Evolutionary conservation across 2,888 invertebrate genomes (phyloP), one percentile per base, ranked within the genome.

Genomic region (Synanthedon vespiformis): DNA sequence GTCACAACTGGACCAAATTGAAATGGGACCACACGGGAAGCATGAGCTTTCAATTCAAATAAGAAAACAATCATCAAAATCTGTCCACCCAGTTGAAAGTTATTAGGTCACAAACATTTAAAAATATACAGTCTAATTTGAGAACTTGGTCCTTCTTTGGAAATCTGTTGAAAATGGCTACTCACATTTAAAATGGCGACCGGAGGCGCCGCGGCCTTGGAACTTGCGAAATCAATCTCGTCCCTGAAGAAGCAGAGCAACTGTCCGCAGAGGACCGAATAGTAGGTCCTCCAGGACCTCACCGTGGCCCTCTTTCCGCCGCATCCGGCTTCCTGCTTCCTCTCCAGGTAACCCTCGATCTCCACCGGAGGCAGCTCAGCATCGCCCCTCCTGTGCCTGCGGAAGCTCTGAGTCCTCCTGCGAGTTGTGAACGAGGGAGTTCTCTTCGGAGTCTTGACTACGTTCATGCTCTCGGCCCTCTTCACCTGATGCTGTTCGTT

Each of bases 231-330:
- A 80, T 97, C 97, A 62, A 93, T 92, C 70, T 95, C 94, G 74
- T 98, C 97, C 72, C 97, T 94, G 89, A 99, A 99, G 93, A 99
- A 99, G 86, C 98, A 98, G 52, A 99, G 87, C 64, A 98, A 87
- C 75, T 99, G 99, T 0, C 99, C 99, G 74, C 98, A 99, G 22
- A 99, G 89, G 53, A 98, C 98, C 0, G 96, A 94, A 82, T 98
- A 96, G 86, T 95, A 96, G 53, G 91, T 92, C 68, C 98, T 97
- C 99, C 99, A 99, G 0, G 97, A 95, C 4, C 99, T 90, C 4
- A 98, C 95, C 0, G 98, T 94, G 0, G 99, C 97, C 61, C 95
- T 93, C 80, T 97, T 97, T 13, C 97, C 97, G 10, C 98, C 98
- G 56, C 94, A 93, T 55, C 96, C 95, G 0, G 96, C 88, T 63